A percentile compares a stretch with the other conserved stretches of the same genome.
phyloP scores from a whole-genome alignment of 2,113 vertebrate genomes.

The Ptilonorhynchus violaceus region DNA sequence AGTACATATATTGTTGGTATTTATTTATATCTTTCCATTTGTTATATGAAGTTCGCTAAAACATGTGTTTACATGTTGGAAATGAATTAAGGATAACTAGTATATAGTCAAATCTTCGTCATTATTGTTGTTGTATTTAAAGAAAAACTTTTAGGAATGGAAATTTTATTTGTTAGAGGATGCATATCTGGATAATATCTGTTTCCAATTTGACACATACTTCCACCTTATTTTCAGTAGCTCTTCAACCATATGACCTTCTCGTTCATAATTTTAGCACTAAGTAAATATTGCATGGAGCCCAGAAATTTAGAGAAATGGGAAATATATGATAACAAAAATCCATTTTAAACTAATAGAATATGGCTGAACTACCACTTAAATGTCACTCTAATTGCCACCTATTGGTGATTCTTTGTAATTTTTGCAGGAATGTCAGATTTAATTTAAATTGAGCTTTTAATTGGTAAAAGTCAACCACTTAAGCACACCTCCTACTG shows the following conservation, averaged over 20 bases:
- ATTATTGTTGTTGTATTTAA: background rate
- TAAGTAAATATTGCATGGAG: background rate
- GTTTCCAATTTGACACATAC: background rate
- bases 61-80: background rate
- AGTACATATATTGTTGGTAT: background rate
- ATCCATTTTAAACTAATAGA: background rate
- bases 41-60: background rate
- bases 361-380: background rate
- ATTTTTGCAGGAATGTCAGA: background rate
- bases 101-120: background rate
- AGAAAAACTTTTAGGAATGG: background rate
- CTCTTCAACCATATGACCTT: background rate
- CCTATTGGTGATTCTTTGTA: background rate
- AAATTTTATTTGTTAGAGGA: background rate
- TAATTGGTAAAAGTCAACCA: constrained; percentile 28
- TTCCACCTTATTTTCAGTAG: background rate
- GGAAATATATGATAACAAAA: background rate
- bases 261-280: background rate
- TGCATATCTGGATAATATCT: background rate
- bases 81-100: background rate
- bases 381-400: background rate
- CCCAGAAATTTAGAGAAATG: background rate
- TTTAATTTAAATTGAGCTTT: constrained; percentile 38
- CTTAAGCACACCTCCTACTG: background rate
- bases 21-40: background rate